Evolutionary conservation across 2,888 invertebrate genomes (phyloP), one percentile per base, ranked within the genome.

Genomic region (Napeogenes sylphis): DNA sequence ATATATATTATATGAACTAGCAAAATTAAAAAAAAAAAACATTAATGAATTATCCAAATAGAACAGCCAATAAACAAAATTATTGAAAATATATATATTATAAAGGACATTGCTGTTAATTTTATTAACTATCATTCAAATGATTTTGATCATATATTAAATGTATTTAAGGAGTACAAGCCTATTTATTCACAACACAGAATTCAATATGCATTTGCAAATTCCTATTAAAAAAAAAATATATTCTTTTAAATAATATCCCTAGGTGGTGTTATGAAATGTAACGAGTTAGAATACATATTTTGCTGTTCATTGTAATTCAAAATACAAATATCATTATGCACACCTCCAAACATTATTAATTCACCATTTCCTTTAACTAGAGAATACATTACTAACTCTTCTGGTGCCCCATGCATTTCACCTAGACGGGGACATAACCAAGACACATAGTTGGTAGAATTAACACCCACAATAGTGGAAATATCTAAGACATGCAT

Each of bases 311-410:
- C 93, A 68, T 86, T 78, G 67, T 84, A 85, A 76, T 93, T 93
- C 67, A 93, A 82, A 66, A 93, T 92, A 67, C 91, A 91, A 63
- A 92, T 92, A 80, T 96, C 95, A 81, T 96, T 96, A 74, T 95
- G 94, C 70, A 98, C 96, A 63, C 98, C 99, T n/a, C 98, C 98
- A 90, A 99, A 98, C 92, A 99, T 95, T 60, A 99, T 94, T 38
- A 99, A 85, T 90, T 99, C 98, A 12, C 97, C 97, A 78, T 97
- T 95, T 13, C 98, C 98, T 69, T 95, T 93, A 4, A 97, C 95
- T 73, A 98, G 92, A 45, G 97, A 95, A 80, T 98, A 98, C 75
- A 98, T 92, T 70, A 98, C 95, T 57, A 97, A 93, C 79, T 98
- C 97, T 79, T 97, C 97, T 0, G 98, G 98, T 38, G 94, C 94